These are phyloP conservation scores for Aplochiton taeniatus DNA, from an alignment of 2,797 vertebrate genomes.

Conservation along the genomic window DNA sequence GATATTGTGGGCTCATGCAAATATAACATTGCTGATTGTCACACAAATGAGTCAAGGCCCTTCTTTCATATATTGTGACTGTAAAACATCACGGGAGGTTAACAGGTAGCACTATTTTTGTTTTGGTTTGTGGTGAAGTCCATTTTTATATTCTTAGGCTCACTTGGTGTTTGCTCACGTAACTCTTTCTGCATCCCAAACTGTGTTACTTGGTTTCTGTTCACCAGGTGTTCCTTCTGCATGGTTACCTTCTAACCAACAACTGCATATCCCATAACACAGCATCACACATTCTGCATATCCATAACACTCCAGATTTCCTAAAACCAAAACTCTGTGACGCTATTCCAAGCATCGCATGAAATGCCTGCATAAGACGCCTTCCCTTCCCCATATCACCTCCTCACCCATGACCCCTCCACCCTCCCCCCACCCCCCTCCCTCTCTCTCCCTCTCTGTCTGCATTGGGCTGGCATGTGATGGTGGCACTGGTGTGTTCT, in stretches of 20 bases:
- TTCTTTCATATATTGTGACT: background rate
- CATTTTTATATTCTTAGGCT: constrained; percentile 26
- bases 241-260: constrained; percentile 50
- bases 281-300: constrained; percentile 41
- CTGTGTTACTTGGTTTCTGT: constrained; percentile 20
- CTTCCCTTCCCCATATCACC: constrained; percentile 51
- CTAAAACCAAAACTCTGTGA: constrained; percentile 61
- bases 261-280: constrained; percentile 53
- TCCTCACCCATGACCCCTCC: constrained; percentile 47
- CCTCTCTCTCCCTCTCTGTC: constrained; percentile 61
- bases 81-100: background rate
- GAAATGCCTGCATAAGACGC: constrained; percentile 82
- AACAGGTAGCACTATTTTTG: constrained; percentile 50
- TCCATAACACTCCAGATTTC: constrained; percentile 37
- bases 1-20: background rate
- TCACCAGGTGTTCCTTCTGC: constrained; percentile 73
- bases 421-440: constrained; percentile 30
- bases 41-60: background rate
- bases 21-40: background rate
- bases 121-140: constrained; percentile 41
- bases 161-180: constrained; percentile 34
- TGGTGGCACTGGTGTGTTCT: constrained; percentile 99
- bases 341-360: constrained; percentile 76
- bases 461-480: constrained; percentile 97
- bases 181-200: constrained; percentile 38